These are phyloP conservation scores for Ianthella basta DNA, from an alignment of 37 sponge, comb jelly and placozoan genomes.

Conservation along the genomic window DNA sequence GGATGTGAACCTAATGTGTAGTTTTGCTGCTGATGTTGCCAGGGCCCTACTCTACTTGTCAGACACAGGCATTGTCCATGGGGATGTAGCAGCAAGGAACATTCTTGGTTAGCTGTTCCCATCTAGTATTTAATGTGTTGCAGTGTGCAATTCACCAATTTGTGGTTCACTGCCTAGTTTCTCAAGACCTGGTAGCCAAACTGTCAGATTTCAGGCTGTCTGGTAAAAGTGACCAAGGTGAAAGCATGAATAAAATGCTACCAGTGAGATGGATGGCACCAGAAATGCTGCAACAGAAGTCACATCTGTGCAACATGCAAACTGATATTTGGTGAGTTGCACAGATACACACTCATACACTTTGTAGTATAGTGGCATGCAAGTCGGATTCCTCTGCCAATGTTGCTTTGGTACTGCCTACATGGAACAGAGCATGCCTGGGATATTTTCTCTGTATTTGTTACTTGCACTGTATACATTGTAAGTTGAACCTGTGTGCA, in stretches of 20 bases:
- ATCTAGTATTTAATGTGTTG: not conserved
- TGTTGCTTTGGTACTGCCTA: too few relatives aligned
- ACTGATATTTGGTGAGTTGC: slow-evolving; percentile 59
- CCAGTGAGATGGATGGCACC: slow-evolving; percentile 68
- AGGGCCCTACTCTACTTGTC: slow-evolving; percentile 41
- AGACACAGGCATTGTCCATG: slow-evolving; percentile 41
- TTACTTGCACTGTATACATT: too few relatives aligned
- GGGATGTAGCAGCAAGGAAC: slow-evolving; percentile 67
- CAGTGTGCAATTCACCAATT: too few relatives aligned
- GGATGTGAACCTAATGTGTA: not conserved
- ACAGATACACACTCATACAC: too few relatives aligned
- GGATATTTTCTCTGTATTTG: too few relatives aligned
- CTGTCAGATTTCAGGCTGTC: slow-evolving; percentile 65
- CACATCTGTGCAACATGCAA: not conserved
- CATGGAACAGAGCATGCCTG: too few relatives aligned
- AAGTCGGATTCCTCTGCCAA: too few relatives aligned
- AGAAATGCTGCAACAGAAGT: slow-evolving; percentile 41
- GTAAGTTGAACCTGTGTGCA: too few relatives aligned
- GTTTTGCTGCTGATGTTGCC: slow-evolving; percentile 39
- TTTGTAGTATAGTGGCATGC: too few relatives aligned
- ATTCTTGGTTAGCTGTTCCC: slow-evolving; percentile 57
- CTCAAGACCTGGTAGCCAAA: slow-evolving; percentile 36
- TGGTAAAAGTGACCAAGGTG: slow-evolving; percentile 31
- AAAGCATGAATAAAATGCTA: slow-evolving; percentile 19
- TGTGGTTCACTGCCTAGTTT: slow-evolving; percentile 24